A percentile compares a stretch with the other conserved stretches of the same genome.
Conservation (phyloP, 2,888 invertebrate species). For the Mamestra brassicae region DNA sequence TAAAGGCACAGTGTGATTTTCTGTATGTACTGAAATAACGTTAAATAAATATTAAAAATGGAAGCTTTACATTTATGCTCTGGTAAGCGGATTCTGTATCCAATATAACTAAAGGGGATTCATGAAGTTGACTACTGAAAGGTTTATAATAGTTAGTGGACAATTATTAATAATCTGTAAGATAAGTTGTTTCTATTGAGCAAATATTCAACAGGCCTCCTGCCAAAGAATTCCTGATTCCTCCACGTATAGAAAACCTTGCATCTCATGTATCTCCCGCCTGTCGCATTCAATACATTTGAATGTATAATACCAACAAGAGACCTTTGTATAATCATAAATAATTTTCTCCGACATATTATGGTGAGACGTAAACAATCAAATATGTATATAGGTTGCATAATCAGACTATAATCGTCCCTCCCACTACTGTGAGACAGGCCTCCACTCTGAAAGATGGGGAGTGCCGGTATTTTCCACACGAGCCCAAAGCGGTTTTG, state of each 20-base stretch:
- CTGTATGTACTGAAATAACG: neutral
- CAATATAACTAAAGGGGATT: neutral
- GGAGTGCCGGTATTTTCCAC: too few species aligned
- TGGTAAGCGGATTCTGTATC: too few species aligned
- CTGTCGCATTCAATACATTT: neutral
- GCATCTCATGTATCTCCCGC: neutral
- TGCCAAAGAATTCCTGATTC: too few species aligned
- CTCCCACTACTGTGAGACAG: neutral
- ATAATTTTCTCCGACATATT: neutral
- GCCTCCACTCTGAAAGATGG: neutral
- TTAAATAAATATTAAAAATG: too few species aligned
- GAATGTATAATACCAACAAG: conserved; percentile 10
- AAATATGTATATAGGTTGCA: neutral
- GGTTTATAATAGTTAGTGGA: neutral
- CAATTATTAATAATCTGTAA: too few species aligned
- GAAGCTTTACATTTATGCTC: too few species aligned
- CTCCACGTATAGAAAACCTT: too few species aligned
- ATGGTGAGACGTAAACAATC: neutral
- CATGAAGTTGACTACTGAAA: neutral
- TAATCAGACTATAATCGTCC: neutral
- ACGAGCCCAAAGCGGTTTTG: too few species aligned
- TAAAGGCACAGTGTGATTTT: neutral
- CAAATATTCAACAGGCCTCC: neutral
- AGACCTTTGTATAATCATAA: conserved; percentile 13
- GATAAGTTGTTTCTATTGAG: neutral